Evolutionary conservation across 2,113 vertebrate species (phyloP).

Genomic region (Formicarius rufipectus): DNA sequence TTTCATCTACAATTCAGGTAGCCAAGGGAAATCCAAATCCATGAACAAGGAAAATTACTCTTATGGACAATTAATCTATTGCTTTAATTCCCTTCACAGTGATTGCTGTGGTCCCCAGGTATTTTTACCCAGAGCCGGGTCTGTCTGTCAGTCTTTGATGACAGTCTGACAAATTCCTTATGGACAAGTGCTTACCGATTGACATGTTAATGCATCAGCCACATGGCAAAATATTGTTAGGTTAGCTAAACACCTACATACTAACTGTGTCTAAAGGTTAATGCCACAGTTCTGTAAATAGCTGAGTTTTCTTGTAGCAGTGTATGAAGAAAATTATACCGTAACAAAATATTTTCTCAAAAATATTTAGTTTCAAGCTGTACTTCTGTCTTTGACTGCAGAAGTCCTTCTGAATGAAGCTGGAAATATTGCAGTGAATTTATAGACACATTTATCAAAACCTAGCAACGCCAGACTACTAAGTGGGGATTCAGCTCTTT

Average conservation of each 20-base stretch:
- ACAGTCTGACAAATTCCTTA: constrained; percentile 32
- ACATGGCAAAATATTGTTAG: background rate
- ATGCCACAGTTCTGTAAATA: background rate
- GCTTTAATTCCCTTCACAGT: constrained; percentile 31
- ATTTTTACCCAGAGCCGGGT: background rate
- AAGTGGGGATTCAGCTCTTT: constrained; percentile 37
- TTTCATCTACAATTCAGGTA: constrained; percentile 36
- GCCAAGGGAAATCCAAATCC: constrained; percentile 40
- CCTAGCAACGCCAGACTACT: background rate
- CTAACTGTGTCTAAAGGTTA: background rate
- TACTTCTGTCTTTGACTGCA: background rate
- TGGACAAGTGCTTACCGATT: background rate
- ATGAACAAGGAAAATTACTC: constrained; percentile 31
- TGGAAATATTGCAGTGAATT: background rate
- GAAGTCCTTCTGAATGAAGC: background rate
- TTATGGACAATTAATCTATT: constrained; percentile 41
- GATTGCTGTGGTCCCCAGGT: constrained; percentile 35
- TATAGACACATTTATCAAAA: constrained; percentile 22
- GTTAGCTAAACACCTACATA: background rate
- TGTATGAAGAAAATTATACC: background rate
- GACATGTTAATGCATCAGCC: background rate
- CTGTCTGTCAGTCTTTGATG: constrained; percentile 1
- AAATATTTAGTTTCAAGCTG: background rate
- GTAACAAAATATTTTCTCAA: background rate
- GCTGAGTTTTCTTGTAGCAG: background rate